phyloP scores from a whole-genome alignment of 2,888 invertebrate species.

The Synanthedon andrenaeformis region DNA sequence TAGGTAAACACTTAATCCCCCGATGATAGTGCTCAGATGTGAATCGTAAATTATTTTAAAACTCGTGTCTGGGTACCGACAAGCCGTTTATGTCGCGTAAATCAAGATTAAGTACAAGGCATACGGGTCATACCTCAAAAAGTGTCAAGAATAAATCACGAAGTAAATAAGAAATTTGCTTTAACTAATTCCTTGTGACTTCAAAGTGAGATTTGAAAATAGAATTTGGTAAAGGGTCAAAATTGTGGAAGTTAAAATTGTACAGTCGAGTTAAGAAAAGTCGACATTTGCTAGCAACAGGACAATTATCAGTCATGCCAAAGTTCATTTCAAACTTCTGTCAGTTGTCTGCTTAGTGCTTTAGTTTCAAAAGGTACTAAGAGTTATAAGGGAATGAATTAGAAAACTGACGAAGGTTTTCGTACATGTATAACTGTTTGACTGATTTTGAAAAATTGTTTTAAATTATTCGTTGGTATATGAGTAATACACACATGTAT shows the following conservation, averaged over 20 bases:
- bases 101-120: slow-evolving; percentile 57
- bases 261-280: slow-evolving; percentile 3
- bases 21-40: slow-evolving; percentile 25
- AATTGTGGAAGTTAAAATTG: slow-evolving; percentile 17
- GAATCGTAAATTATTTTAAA: slow-evolving; percentile 9
- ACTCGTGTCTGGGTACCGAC: slow-evolving; percentile 19
- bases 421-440: no score
- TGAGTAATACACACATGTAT: no score
- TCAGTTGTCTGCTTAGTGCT: no score
- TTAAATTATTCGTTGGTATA: no score
- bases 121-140: slow-evolving; percentile 55
- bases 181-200: slow-evolving; percentile 46
- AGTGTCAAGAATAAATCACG: slow-evolving; percentile 55
- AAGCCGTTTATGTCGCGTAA: slow-evolving; percentile 48
- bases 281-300: no score
- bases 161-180: slow-evolving; percentile 54
- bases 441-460: no score
- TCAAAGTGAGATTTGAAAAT: slow-evolving; percentile 34
- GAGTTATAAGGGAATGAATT: no score
- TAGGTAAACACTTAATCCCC: background rate
- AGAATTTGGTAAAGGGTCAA: slow-evolving; percentile 2
- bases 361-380: no score
- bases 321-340: no score
- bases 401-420: no score
- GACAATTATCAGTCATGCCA: no score